These are phyloP conservation scores for Trigoniulus corallinus DNA, from an alignment of 1,140 invertebrate species.

Conservation along the genomic window DNA sequence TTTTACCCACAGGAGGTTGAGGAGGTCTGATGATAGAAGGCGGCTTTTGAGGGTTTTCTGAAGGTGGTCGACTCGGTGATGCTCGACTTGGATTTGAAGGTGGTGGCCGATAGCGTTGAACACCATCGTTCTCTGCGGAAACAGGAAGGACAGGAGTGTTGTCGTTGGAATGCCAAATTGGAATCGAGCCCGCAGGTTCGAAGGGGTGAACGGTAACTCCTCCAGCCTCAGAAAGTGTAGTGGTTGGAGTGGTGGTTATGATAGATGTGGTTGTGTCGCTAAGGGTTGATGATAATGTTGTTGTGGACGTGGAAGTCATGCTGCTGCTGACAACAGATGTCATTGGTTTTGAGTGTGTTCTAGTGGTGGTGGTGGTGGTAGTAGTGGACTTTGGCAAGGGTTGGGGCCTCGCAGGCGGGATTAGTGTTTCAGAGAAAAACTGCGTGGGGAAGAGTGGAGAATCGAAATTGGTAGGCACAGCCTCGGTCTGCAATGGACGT, in stretches of 20 bases:
- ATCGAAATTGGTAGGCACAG: too few relatives aligned
- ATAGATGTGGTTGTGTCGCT: constrained; percentile 10
- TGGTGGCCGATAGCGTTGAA: too few relatives aligned
- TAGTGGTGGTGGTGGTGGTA: constrained; percentile 14
- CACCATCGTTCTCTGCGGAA: not conserved
- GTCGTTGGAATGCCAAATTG: not conserved
- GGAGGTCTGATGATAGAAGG: too few relatives aligned
- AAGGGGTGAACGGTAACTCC: not conserved
- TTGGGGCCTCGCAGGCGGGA: too few relatives aligned
- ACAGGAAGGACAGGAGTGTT: not conserved
- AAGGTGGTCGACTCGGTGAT: too few relatives aligned
- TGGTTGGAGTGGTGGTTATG: constrained; percentile 1
- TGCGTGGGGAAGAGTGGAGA: too few relatives aligned
- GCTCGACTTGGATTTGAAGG: too few relatives aligned
- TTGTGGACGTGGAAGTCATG: constrained; percentile 12
- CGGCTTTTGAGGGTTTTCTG: too few relatives aligned
- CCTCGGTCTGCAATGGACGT: too few relatives aligned
- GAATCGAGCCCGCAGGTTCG: not conserved
- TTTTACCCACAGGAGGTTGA: too few relatives aligned
- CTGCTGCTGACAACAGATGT: constrained; percentile 17
- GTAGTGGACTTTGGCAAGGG: not conserved
- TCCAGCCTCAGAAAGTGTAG: not conserved
- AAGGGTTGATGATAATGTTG: constrained; percentile 15
- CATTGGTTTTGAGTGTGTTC: constrained; percentile 5
- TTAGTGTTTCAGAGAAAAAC: too few relatives aligned